Base-by-base conservation (phyloP, 1,140 invertebrate species). In the Procambarus clarkii region DNA sequence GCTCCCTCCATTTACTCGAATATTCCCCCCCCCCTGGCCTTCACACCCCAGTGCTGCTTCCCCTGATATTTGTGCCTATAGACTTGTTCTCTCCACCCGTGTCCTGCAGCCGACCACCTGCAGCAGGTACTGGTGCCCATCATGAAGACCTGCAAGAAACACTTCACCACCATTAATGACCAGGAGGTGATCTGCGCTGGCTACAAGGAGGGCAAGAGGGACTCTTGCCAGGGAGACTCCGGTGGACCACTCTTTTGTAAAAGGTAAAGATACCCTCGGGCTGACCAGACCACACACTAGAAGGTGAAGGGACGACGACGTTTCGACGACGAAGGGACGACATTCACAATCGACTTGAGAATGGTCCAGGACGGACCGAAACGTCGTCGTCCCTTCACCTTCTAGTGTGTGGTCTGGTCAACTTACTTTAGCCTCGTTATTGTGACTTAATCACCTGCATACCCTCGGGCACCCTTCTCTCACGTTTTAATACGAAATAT, bases 211-310 rank as follows among this genome's bases (percentile, higher is more conserved):
- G 50, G 71, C 15, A 13, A 58, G 48, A 76, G 48, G 50, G 87
- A 89, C 34, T 54, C 87, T 11, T 89, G 87, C 21, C 79, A 89
- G 34, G 87, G 87, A 9, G 87, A 89, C 13, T 82, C 79, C 4
- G 87, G 87, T 0, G 87, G 87, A 58, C 87, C 87, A 34, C 21
- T 89, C n/a, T 82, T 89, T 79, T 89, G 87, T n/a, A 48, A 34
- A 69, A 58, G n/a, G 86, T 88, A 69, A 80, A 54, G 24, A 21
- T 9, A 5, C 1, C 5, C 50, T n/a, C 24, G 8, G 21, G n/a
- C n/a, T n/a, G n/a, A n/a, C n/a, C n/a, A n/a, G n/a, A n/a, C n/a
- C n/a, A n/a, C n/a, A n/a, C n/a, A n/a, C n/a, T n/a, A n/a, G n/a
- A n/a, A n/a, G n/a, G n/a, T n/a, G n/a, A n/a, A n/a, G n/a, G n/a